phyloP scores from a whole-genome alignment of 2,888 invertebrate genomes.

The Ormia ochracea region DNA sequence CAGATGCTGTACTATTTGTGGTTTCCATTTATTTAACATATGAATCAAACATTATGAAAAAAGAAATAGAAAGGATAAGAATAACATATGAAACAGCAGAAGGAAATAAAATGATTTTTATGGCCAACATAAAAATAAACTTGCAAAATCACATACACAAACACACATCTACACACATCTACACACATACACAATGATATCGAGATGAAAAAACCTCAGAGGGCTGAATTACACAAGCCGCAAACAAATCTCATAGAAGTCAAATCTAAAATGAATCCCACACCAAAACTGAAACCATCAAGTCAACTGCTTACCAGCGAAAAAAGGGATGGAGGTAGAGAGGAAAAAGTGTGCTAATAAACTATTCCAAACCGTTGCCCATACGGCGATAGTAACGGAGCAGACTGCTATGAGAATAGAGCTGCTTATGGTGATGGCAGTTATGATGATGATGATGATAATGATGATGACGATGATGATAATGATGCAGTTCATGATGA shows the following conservation, averaged over 20 bases:
- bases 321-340: neutral
- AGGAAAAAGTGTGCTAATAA: too few species aligned
- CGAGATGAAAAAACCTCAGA: neutral
- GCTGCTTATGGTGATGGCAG: conserved; percentile 21
- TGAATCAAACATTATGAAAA: too few species aligned
- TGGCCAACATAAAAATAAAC: too few species aligned
- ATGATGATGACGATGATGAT: neutral
- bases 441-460: neutral
- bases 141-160: neutral
- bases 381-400: too few species aligned
- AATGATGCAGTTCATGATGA: neutral
- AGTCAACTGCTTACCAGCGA: neutral
- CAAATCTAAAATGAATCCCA: conserved; percentile 18
- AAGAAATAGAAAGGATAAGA: too few species aligned
- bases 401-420: too few species aligned
- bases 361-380: too few species aligned
- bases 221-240: conserved; percentile 3
- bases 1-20: too few species aligned
- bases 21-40: too few species aligned
- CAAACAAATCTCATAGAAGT: conserved; percentile 12
- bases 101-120: too few species aligned
- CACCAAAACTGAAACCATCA: conserved; percentile 28
- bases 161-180: neutral
- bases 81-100: too few species aligned
- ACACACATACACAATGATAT: neutral